These are phyloP conservation scores for Ascidia mentula DNA, from an alignment of 23 tunicate species.

Conservation along the genomic window DNA sequence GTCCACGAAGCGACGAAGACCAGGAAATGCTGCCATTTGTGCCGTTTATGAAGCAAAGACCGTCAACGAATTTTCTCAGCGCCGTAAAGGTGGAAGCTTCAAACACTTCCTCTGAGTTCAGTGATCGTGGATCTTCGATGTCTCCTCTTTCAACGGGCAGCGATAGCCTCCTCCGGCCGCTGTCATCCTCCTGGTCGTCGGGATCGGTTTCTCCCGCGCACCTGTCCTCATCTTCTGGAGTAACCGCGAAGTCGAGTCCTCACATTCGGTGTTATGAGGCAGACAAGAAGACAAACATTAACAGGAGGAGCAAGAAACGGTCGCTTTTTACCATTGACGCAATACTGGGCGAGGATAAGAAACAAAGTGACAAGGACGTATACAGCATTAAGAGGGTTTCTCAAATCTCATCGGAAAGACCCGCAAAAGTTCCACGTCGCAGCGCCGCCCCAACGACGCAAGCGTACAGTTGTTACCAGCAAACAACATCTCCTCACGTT, in stretches of 20 bases:
- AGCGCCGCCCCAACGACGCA: not conserved
- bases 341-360: slow-evolving; percentile 17
- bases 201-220: not conserved
- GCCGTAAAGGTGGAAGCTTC: not conserved
- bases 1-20: not conserved
- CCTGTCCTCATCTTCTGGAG: not conserved
- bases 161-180: slow-evolving; percentile 14
- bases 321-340: slow-evolving; percentile 40
- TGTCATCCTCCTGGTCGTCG: slow-evolving; percentile 14
- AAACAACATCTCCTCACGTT: not conserved
- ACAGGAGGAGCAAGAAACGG: slow-evolving; percentile 8
- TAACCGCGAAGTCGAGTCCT: not conserved
- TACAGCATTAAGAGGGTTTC: slow-evolving; percentile 1
- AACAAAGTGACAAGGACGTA: not conserved
- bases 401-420: slow-evolving; percentile 5
- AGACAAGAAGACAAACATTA: not conserved
- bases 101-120: not conserved
- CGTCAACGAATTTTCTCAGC: not conserved
- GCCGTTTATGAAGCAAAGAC: slow-evolving; percentile 12
- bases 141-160: not conserved
- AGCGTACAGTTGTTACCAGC: not conserved
- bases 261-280: too few relatives aligned
- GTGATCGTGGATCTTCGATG: not conserved
- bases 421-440: not conserved
- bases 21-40: not conserved